These are phyloP conservation scores for Talpa occidentalis DNA, from an alignment of 2,113 vertebrate genomes.

Conservation along the genomic window DNA sequence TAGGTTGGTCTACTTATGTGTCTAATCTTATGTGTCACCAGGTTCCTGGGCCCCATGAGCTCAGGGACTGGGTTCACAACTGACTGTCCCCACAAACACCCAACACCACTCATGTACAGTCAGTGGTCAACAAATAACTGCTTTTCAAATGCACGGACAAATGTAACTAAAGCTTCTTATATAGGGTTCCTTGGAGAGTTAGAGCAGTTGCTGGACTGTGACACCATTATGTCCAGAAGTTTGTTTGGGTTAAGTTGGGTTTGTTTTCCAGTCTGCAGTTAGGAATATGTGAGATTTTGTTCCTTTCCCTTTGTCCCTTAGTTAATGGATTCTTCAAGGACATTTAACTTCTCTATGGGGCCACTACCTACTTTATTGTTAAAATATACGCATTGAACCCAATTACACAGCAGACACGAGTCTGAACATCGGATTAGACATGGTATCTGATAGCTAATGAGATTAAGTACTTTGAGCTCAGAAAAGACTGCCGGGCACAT, in stretches of 20 bases:
- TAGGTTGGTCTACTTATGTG: not conserved
- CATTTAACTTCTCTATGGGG: not conserved
- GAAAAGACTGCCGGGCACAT: not conserved
- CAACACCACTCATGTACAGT: not conserved
- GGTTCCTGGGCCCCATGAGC: not conserved
- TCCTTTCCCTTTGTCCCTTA: not conserved
- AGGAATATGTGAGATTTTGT: not conserved
- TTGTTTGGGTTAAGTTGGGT: conserved; percentile 3
- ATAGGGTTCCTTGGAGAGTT: not conserved
- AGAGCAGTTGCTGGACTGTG: not conserved
- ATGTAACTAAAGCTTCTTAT: not conserved
- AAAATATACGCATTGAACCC: conserved; percentile 36
- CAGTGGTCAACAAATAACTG: not conserved
- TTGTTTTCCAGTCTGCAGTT: conserved; percentile 13
- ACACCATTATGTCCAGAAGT: not conserved
- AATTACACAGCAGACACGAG: conserved; percentile 40
- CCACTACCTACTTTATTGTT: conserved; percentile 46
- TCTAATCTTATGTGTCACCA: not conserved
- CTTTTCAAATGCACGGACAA: not conserved
- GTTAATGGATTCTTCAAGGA: conserved; percentile 49
- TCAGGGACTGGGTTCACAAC: not conserved
- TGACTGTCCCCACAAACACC: not conserved
- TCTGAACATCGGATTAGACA: conserved; percentile 61
- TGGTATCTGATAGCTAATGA: conserved; percentile 57
- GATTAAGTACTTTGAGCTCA: conserved; percentile 73